A percentile compares a stretch with the other conserved stretches of the same genome.
phyloP scores from a whole-genome alignment of 2,113 vertebrate genomes.

The Macaca fascicularis region DNA sequence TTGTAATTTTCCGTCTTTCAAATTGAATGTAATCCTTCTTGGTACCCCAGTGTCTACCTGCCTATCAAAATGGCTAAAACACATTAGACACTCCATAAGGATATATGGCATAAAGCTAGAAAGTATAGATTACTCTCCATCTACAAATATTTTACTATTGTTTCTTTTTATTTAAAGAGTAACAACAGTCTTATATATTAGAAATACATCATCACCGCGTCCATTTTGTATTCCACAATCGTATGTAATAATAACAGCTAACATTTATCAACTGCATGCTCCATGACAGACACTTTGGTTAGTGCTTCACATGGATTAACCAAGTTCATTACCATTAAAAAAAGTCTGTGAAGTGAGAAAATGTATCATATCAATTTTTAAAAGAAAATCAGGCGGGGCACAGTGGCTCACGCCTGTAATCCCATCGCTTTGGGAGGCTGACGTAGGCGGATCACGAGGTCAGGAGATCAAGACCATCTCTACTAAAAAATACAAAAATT shows the following conservation, averaged over 20 bases:
- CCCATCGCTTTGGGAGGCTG: too few species aligned
- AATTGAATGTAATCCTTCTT: not conserved
- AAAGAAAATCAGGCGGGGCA: not conserved
- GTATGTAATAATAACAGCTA: constrained; percentile 5
- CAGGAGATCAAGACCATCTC: too few species aligned
- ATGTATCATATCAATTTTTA: not conserved
- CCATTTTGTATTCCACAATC: not conserved
- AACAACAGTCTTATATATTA: not conserved
- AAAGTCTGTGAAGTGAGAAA: not conserved
- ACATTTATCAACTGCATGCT: not conserved
- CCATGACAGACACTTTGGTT: not conserved
- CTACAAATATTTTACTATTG: not conserved
- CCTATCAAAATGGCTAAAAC: not conserved
- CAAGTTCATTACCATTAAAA: not conserved
- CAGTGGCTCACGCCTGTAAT: too few species aligned
- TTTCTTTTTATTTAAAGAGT: not conserved
- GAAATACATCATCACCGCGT: not conserved
- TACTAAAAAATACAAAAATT: too few species aligned
- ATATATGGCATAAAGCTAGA: not conserved
- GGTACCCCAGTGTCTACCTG: not conserved
- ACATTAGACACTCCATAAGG: not conserved
- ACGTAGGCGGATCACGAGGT: too few species aligned
- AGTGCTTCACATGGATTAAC: not conserved
- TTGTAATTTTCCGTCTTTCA: not conserved
- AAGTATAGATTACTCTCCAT: not conserved